Conservation (phyloP, 2,888 invertebrate genomes). For the Tribolium freemani region DNA sequence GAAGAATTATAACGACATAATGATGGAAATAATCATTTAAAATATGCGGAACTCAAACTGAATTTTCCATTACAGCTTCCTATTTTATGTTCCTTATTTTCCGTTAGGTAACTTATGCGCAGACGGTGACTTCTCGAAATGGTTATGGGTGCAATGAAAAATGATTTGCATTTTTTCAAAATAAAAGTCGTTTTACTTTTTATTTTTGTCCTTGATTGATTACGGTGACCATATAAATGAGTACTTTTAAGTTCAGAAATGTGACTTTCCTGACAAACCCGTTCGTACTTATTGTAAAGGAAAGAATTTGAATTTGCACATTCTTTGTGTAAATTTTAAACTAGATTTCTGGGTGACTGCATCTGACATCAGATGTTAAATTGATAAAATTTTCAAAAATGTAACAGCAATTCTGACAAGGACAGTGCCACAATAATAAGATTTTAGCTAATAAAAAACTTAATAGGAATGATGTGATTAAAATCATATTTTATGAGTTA, state of each 20-base stretch:
- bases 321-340: slow-evolving; percentile 13
- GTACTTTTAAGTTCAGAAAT: slow-evolving; percentile 24
- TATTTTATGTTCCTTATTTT: not conserved
- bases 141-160: slow-evolving; percentile 25
- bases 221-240: slow-evolving; percentile 33
- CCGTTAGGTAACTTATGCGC: not conserved
- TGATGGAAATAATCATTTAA: not conserved
- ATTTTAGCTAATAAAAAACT: not conserved
- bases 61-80: slow-evolving; percentile 1
- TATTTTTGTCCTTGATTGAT: slow-evolving; percentile 36
- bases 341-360: not conserved
- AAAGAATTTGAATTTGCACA: slow-evolving; percentile 23
- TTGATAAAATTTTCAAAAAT: slow-evolving; percentile 4
- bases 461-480: slow-evolving; percentile 7
- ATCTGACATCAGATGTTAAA: slow-evolving; percentile 4
- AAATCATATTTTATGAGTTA: slow-evolving; percentile 1
- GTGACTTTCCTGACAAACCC: slow-evolving; percentile 34
- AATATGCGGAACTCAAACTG: slow-evolving; percentile 3
- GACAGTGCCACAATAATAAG: slow-evolving; percentile 18
- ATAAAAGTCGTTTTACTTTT: slow-evolving; percentile 35
- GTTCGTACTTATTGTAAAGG: slow-evolving; percentile 4
- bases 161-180: slow-evolving; percentile 40
- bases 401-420: slow-evolving; percentile 8
- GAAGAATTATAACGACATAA: not conserved
- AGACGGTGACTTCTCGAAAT: slow-evolving; percentile 6